These are phyloP conservation scores for Drosophila subobscura DNA, from an alignment of 1,140 invertebrate genomes.

Conservation along the genomic window DNA sequence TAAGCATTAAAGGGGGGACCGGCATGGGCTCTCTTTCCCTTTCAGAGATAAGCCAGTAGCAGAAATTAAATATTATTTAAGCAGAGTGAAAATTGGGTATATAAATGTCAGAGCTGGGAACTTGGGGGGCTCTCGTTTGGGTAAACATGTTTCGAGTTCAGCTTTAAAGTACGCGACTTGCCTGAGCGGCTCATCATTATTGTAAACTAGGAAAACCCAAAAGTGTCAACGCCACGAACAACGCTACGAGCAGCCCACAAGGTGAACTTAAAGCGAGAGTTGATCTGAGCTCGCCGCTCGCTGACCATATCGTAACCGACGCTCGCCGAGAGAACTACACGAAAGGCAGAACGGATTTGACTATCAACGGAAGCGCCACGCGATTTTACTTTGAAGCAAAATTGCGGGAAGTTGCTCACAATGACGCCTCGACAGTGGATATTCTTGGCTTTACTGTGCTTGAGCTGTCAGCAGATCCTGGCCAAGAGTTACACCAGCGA, in stretches of 20 bases:
- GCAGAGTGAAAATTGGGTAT: conserved; percentile 18
- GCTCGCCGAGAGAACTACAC: conserved; percentile 11
- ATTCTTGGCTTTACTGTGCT: conserved; percentile 24
- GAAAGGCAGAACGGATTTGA: conserved; percentile 16
- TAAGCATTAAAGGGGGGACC: conserved; percentile 67
- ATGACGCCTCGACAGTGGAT: conserved; percentile 36
- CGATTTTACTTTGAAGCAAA: conserved; percentile 52
- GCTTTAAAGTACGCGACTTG: conserved; percentile 21
- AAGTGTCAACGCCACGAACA: conserved; percentile 43
- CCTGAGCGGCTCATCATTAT: conserved; percentile 10
- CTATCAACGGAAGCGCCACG: conserved; percentile 58
- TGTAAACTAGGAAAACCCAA: conserved; percentile 47
- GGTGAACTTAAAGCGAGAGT: conserved; percentile 44
- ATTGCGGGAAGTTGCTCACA: conserved; percentile 14
- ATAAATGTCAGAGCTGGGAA: conserved; percentile 20
- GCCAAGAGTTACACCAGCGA: conserved; percentile 45
- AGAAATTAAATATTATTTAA: conserved; percentile 13
- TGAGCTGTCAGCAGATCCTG: background rate
- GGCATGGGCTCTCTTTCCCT: conserved; percentile 29
- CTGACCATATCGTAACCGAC: conserved; percentile 12
- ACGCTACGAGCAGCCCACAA: conserved; percentile 29
- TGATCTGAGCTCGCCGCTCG: conserved; percentile 12
- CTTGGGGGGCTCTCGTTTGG: conserved; percentile 16
- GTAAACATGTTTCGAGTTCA: background rate
- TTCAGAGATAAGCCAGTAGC: conserved; percentile 32